Evolutionary conservation across 2,888 invertebrate species (phyloP).

Genomic region (Sturmia bella): DNA sequence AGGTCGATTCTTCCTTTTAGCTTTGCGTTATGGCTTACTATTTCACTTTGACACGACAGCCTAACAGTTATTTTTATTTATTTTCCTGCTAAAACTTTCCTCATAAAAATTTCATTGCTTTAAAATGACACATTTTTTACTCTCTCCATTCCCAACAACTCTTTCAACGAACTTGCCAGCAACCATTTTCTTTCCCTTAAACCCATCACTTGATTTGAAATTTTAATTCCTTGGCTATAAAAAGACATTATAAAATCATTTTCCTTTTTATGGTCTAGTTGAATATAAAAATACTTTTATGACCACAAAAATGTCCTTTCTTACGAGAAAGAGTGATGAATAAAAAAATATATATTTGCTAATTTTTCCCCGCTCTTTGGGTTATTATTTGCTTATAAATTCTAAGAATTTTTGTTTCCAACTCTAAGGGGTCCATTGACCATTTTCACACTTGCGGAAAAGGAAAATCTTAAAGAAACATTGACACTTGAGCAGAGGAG

Average conservation of each 20-base stretch:
- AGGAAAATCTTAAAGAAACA: slow-evolving; percentile 40
- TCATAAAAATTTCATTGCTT: no score
- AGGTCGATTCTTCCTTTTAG: no score
- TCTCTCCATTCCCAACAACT: background rate
- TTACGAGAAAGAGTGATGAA: background rate
- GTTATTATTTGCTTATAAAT: slow-evolving; percentile 41
- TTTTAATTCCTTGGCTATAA: slow-evolving; percentile 25
- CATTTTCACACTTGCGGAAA: slow-evolving; percentile 54
- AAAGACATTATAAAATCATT: slow-evolving; percentile 49
- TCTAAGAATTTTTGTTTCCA: background rate
- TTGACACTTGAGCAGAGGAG: slow-evolving; percentile 43
- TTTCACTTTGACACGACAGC: no score
- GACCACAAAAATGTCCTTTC: slow-evolving; percentile 45
- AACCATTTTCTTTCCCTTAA: background rate
- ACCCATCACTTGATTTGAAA: slow-evolving; percentile 3
- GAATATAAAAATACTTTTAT: slow-evolving; percentile 50
- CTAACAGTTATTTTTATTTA: no score
- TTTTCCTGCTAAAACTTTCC: no score
- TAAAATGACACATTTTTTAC: no score
- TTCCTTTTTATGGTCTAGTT: slow-evolving; percentile 31
- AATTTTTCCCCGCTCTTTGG: slow-evolving; percentile 36
- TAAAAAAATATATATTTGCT: slow-evolving; percentile 39
- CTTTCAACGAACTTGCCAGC: background rate
- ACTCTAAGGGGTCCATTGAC: background rate
- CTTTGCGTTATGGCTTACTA: no score